Evolutionary conservation across 2,888 invertebrate genomes (phyloP).

Genomic region (Athripsodes cinereus): DNA sequence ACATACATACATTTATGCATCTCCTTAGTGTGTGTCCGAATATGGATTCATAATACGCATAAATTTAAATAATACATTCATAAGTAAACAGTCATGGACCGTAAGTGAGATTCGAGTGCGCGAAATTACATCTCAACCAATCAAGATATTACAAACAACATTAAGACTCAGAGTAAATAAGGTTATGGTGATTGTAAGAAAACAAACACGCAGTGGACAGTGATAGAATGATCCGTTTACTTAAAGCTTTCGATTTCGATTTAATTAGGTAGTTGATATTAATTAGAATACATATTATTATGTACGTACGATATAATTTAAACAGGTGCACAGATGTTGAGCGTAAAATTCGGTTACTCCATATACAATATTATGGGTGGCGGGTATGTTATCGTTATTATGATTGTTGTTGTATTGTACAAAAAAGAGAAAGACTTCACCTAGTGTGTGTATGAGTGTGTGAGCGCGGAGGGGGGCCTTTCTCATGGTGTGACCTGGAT

Average conservation of each 20-base stretch:
- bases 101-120: constrained; percentile 5
- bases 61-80: neutral
- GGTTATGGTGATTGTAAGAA: neutral
- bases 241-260: no score
- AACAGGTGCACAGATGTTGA: constrained; percentile 12
- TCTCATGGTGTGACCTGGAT: constrained; percentile 23
- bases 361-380: constrained; percentile 3
- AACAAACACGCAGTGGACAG: no score
- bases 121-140: constrained; percentile 1
- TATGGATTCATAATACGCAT: neutral
- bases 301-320: neutral
- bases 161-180: neutral
- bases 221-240: no score
- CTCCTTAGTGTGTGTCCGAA: no score
- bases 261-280: no score
- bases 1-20: no score
- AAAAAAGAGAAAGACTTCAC: constrained; percentile 21
- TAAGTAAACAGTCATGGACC: neutral
- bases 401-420: constrained; percentile 7
- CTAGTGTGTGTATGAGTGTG: constrained; percentile 6
- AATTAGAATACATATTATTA: no score
- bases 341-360: constrained; percentile 13
- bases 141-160: neutral
- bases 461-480: constrained; percentile 15
- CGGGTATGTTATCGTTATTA: no score